These are phyloP conservation scores for Meta bourneti DNA, from an alignment of 2,888 invertebrate genomes.

Conservation along the genomic window DNA sequence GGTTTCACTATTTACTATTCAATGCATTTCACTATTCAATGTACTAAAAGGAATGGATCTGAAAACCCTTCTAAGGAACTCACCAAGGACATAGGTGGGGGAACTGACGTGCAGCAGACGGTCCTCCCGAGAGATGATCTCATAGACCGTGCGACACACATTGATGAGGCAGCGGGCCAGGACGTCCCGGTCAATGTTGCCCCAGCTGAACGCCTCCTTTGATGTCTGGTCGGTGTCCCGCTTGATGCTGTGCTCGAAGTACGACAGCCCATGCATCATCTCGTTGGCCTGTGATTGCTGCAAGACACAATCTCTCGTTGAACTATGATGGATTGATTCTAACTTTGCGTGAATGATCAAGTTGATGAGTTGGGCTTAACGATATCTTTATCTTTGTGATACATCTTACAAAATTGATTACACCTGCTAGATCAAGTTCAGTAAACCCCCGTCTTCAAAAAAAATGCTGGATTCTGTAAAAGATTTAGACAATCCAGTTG, in stretches of 20 bases:
- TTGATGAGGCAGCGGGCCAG: slow-evolving; percentile 83
- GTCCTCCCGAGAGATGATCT: slow-evolving; percentile 80
- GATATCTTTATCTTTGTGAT: too few species aligned
- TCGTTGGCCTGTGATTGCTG: slow-evolving; percentile 83
- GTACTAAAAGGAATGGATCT: too few species aligned
- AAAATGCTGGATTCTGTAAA: too few species aligned
- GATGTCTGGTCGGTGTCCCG: slow-evolving; percentile 34
- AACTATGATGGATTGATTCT: neutral
- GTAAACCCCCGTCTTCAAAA: too few species aligned
- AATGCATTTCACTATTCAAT: too few species aligned
- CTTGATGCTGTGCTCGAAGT: slow-evolving; percentile 81
- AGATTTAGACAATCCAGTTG: too few species aligned
- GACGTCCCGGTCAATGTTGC: slow-evolving; percentile 81
- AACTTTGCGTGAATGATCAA: neutral
- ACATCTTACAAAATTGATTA: too few species aligned
- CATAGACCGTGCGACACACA: slow-evolving; percentile 82
- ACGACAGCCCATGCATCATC: slow-evolving; percentile 83
- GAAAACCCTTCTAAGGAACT: neutral
- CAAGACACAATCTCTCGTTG: neutral
- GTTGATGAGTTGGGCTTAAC: too few species aligned
- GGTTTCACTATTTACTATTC: too few species aligned
- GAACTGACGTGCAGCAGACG: slow-evolving; percentile 79
- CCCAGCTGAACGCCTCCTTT: slow-evolving; percentile 77
- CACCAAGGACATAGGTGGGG: slow-evolving; percentile 75
- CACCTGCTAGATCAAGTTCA: too few species aligned